Evolutionary conservation across 2,113 vertebrate genomes (phyloP), one percentile per base, ranked within the genome.

Genomic region (Vulpes vulpes): DNA sequence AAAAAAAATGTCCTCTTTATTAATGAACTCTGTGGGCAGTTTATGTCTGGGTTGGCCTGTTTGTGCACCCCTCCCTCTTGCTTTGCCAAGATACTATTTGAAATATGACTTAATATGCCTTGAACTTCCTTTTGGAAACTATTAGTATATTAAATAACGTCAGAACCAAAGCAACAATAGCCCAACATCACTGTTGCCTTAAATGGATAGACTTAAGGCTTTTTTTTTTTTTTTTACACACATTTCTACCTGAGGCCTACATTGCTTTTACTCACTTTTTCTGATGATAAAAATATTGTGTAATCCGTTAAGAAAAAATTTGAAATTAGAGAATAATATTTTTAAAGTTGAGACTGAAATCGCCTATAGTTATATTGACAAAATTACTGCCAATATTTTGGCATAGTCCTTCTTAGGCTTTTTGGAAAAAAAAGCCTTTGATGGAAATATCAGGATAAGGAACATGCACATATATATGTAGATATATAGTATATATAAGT

Each of bases 61-160:
- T 91, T 97, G 81, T 79, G 51, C 69, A 82, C 38, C 4, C 25
- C 38, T 94, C 43, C 6, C 11, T 62, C 16, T 67, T 65, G 74
- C 38, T 87, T 93, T 96, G 95, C 84, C 91, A 97, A 83, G 71
- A 91, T 82, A 53, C 38, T 94, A 30, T 92, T 89, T 94, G 65
- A 96, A 91, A 96, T 88, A 82, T 92, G 76, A 93, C 22, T 89
- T 97, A 84, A 82, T 85, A 60, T 93, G 22, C 65, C 17, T 90
- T 65, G 22, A 88, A 81, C 62, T 96, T 92, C 89, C 78, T 94
- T 89, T 95, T 81, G 71, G 60, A 92, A 94, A 30, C n/a, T 88
- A n/a, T 84, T 96, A 55, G 59, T 71, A 57, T 87, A n/a, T 95
- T 80, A 49, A 96, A 71, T 92, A 88, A 62, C 1, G 1, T 92